Base-by-base conservation (phyloP, 1,140 invertebrate genomes). In the Bilobella aurantiaca region DNA sequence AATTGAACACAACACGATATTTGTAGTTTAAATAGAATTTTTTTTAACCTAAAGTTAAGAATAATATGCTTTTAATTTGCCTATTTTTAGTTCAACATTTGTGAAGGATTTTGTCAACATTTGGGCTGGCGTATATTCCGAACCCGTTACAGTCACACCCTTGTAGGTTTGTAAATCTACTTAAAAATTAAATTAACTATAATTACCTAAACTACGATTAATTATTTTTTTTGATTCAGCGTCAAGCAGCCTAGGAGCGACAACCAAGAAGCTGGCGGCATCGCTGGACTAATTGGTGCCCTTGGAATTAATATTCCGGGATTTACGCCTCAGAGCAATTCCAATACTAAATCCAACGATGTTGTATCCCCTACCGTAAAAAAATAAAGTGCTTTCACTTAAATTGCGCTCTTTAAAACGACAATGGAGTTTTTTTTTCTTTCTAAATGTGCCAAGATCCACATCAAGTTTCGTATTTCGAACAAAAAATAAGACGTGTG, bases 101-200 rank as follows among this genome's bases (percentile, higher is more conserved):
- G 27, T 65, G 16, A 60, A 34, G 21, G 58, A 60, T 53, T 65
- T 61, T 25, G 64, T 65, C 5, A 65, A 58, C 12, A 59, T 49
- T 27, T 65, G 64, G 64, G 28, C 58, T 0, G 58, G 58, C 18
- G 12, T 61, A n/a, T 58, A 49, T 27, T 30, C 64, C 2, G 58
- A 61, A n/a, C 64, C 64, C 0, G 58, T 65, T 31, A 53, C n/a
- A 14, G 32, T 65, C 1, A 61, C 37, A n/a, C n/a, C n/a, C n/a
- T n/a, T n/a, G n/a, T n/a, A n/a, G n/a, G n/a, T n/a, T n/a, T n/a
- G n/a, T n/a, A n/a, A n/a, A n/a, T n/a, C n/a, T n/a, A n/a, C n/a
- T n/a, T n/a, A n/a, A n/a, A n/a, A n/a, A n/a, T n/a, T n/a, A n/a
- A n/a, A n/a, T n/a, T n/a, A n/a, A n/a, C n/a, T n/a, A n/a, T n/a